These are phyloP conservation scores for Carterocephalus palaemon DNA, from an alignment of 2,888 invertebrate genomes.

Conservation along the genomic window DNA sequence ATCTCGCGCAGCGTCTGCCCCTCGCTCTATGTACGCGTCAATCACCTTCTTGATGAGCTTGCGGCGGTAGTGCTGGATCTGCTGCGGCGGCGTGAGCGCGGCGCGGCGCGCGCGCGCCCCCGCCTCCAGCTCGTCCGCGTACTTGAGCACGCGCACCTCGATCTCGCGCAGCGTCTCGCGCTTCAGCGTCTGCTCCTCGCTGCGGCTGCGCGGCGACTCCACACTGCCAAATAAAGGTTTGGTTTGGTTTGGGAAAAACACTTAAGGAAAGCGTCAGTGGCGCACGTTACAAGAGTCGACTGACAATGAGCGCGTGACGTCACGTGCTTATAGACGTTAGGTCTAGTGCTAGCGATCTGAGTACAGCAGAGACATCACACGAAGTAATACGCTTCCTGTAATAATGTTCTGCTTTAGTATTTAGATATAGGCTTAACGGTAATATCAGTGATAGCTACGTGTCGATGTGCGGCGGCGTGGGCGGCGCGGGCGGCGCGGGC, in stretches of 20 bases:
- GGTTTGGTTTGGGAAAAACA: no score
- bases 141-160: conserved; percentile 96
- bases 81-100: conserved; percentile 87
- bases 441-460: no score
- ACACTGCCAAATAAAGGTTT: conserved; percentile 1
- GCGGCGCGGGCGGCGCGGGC: conserved; percentile 32
- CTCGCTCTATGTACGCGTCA: conserved; percentile 37
- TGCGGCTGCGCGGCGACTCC: conserved; percentile 19
- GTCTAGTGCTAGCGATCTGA: no score
- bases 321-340: no score
- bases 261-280: no score
- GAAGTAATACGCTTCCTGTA: no score
- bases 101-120: conserved; percentile 85
- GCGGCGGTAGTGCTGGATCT: conserved; percentile 93
- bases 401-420: no score
- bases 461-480: conserved; percentile 36
- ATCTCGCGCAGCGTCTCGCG: conserved; percentile 91
- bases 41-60: conserved; percentile 91
- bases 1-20: conserved; percentile 88
- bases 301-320: no score
- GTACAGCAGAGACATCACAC: no score
- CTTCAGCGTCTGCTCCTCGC: conserved; percentile 75
- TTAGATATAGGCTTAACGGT: no score
- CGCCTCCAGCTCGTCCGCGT: conserved; percentile 96
- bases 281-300: no score